Evolutionary conservation across 2,888 invertebrate species (phyloP).

Genomic region (Macrophya annulata): DNA sequence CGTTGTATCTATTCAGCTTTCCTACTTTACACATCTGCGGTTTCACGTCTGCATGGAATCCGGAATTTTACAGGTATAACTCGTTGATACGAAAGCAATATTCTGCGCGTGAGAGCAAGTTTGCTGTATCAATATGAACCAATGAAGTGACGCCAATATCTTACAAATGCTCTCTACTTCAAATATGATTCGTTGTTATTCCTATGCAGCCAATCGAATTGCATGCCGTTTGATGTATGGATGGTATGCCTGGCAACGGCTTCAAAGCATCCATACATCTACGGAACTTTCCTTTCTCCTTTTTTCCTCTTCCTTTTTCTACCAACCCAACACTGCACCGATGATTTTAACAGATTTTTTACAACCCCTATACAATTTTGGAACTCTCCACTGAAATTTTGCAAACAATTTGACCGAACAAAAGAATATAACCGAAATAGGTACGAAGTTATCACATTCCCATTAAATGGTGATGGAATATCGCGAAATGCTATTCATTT

Average conservation of each 20-base stretch:
- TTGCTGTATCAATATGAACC: conserved; percentile 49
- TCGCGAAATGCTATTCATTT: neutral
- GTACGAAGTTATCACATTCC: neutral
- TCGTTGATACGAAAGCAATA: conserved; percentile 42
- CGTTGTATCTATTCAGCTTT: neutral
- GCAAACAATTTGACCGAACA: neutral
- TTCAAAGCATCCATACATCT: conserved; percentile 16
- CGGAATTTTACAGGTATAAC: conserved; percentile 28
- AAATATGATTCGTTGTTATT: conserved; percentile 53
- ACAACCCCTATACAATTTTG: conserved; percentile 12
- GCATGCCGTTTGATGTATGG: conserved; percentile 42
- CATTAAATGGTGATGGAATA: neutral
- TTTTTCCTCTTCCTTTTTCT: neutral
- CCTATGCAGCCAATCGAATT: conserved; percentile 42
- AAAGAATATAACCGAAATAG: neutral
- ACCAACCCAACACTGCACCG: neutral
- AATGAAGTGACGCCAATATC: conserved; percentile 53
- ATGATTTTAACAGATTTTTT: conserved; percentile 1
- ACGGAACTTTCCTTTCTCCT: conserved; percentile 6
- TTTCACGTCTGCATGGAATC: conserved; percentile 32
- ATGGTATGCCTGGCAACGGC: conserved; percentile 14
- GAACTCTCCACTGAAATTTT: neutral
- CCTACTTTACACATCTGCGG: conserved; percentile 24
- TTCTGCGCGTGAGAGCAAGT: conserved; percentile 15
- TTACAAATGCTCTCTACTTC: conserved; percentile 35